Evolutionary conservation across 2,113 vertebrate species (phyloP), one percentile per base, ranked within the genome.

Genomic region (Nesogale talazaci): DNA sequence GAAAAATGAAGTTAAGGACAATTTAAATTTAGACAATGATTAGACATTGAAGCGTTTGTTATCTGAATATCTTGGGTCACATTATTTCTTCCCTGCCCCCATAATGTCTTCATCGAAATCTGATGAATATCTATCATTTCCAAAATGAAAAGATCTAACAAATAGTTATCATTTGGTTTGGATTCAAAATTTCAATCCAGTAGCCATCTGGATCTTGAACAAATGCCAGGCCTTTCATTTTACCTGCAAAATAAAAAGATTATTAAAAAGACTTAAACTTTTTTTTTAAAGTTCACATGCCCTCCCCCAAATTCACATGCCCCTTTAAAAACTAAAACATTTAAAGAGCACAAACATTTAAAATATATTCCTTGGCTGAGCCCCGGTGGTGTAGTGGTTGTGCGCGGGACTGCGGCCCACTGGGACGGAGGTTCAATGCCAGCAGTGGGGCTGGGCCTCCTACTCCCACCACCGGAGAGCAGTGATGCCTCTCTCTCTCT

Each of bases 171-270:
- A 99, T 99, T 82, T 97, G 98, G 96, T 99, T 99, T 29, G 99
- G 99, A 98, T 98, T 99, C 97, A 99, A 97, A 97, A 99, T 99
- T 98, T 99, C 99, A 95, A 99, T 99, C 99, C 99, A 99, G 96
- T 99, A 99, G 95, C 99, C 99, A 91, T 99, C 99, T n/a, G 99
- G 99, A 97, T 99, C 99, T 97, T 99, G 99, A 97, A 99, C 98
- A 97, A 99, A 99, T 36, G 99, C 99, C 97, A 99, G 96, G 70
- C 99, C 99, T 98, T 99, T 99, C 99, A 99, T 99, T 98, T 99
- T 99, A 97, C 99, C 99, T 99, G 79, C 81, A 90, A 88, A 95
- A 91, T 36, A 36, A 94, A 36, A 94, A 90, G 90, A 91, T 95
- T 83, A 94, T n/a, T 86, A 34, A 69, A 94, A 85, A 83, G 52